These are phyloP conservation scores for Euschistus heros DNA, from an alignment of 1,140 invertebrate species.

Conservation along the genomic window DNA sequence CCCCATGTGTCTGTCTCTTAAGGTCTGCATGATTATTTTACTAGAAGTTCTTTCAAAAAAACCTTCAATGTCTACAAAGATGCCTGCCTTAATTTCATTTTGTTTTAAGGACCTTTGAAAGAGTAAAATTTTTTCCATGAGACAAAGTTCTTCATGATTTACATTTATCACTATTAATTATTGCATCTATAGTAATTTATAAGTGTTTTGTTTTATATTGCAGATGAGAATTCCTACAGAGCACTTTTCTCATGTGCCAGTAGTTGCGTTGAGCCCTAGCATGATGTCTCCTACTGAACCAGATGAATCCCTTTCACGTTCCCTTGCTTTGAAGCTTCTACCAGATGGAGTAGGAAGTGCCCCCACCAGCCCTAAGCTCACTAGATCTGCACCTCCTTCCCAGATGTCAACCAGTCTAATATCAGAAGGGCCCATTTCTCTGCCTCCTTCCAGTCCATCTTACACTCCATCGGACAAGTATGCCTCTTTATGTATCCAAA, in stretches of 20 bases:
- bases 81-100: too few relatives aligned
- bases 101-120: too few relatives aligned
- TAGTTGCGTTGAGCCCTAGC: conserved; percentile 79
- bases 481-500: too few relatives aligned
- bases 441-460: conserved; percentile 37
- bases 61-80: too few relatives aligned
- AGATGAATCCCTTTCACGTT: conserved; percentile 46
- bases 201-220: conserved; percentile 22
- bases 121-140: too few relatives aligned
- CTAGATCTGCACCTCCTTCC: conserved; percentile 37
- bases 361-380: conserved; percentile 51
- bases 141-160: too few relatives aligned
- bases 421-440: conserved; percentile 41
- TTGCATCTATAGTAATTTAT: too few relatives aligned
- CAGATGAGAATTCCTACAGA: conserved; percentile 93
- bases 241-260: conserved; percentile 89
- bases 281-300: conserved; percentile 57
- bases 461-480: conserved; percentile 33
- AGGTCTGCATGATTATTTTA: too few relatives aligned
- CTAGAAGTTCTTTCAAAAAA: too few relatives aligned
- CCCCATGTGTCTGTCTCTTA: too few relatives aligned
- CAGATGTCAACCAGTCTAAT: conserved; percentile 41
- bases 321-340: conserved; percentile 47
- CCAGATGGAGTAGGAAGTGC: conserved; percentile 49
- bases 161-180: too few relatives aligned